phyloP scores from a whole-genome alignment of 2,888 invertebrate species.

The Xylophagus ater region DNA sequence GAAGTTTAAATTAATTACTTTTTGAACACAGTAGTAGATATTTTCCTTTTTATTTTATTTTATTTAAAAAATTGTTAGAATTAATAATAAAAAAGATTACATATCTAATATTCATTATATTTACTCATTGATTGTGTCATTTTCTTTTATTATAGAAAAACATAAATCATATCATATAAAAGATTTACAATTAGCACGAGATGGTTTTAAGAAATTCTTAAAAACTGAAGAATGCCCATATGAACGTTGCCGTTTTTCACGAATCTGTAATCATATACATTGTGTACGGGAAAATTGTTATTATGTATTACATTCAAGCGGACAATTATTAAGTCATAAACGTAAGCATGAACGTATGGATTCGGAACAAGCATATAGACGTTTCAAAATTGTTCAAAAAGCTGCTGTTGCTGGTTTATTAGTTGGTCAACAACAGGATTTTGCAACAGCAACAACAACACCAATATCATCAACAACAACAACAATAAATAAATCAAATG shows the following conservation, averaged over 20 bases:
- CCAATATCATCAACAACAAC: too few species aligned
- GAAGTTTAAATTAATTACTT: too few species aligned
- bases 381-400: constrained; percentile 29
- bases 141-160: constrained; percentile 59
- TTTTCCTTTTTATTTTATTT: too few species aligned
- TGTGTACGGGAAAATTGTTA: constrained; percentile 92
- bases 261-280: constrained; percentile 95
- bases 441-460: too few species aligned
- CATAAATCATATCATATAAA: constrained; percentile 98
- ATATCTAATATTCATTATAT: too few species aligned
- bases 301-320: constrained; percentile 92
- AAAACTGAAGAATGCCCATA: constrained; percentile 92
- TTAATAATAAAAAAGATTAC: too few species aligned
- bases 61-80: too few species aligned
- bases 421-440: too few species aligned
- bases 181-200: constrained; percentile 87
- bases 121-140: too few species aligned
- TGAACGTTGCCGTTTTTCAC: constrained; percentile 83
- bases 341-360: constrained; percentile 93
- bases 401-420: constrained; percentile 20
- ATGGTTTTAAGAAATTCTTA: constrained; percentile 98
- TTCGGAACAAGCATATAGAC: constrained; percentile 52
- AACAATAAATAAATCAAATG: too few species aligned
- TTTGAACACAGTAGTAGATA: too few species aligned
- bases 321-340: constrained; percentile 94